Base-by-base conservation (phyloP, 2,113 vertebrate species). In the Oophaga pumilio region DNA sequence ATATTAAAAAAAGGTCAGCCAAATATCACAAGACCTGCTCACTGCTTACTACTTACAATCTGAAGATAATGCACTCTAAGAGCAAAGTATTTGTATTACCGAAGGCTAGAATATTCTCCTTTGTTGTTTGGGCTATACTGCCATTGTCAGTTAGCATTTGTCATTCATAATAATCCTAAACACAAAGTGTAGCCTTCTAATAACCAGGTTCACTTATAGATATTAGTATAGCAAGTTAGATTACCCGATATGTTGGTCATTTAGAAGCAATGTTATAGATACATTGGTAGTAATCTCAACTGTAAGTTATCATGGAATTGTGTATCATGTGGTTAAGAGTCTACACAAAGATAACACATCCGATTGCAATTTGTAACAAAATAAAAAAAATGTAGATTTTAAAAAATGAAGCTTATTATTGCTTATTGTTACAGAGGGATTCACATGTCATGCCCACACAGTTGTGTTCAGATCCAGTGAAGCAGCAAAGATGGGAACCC, bases 121-220 rank as follows among this genome's bases (percentile, higher is more conserved):
- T 85, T 85, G 69, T 85, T 85, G 57, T 28, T 20, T 74, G 66
- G 57, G 68, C 52, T 50, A 7, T 74, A 28, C 52, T 74, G n/a
- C 74, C 26, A 74, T 22, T 74, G 53, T 59, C 68, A 85, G 43
- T 85, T 85, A 85, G 52, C 26, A 68, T 18, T 43, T n/a, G 69
- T 85, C 69, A 85, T 28, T 73, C 83, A 28, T 26, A 22, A 26
- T 85, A 74, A 59, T 74, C 68, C 66, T 74, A 28, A 60, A 69
- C 43, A 60, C 69, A 20, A 20, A 60, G 17, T 14, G n/a, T 85
- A 33, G 1, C 66, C 20, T 74, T 43, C 68, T 74, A 20, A 74
- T 33, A 59, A 22, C 1, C 28, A 20, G 26, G 59, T 81, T 57
- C 24, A 71, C n/a, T 11, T 62, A 33, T 18, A 81, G 33, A 0